These are phyloP conservation scores for Symphodus melops DNA, from an alignment of 2,113 vertebrate genomes.

Conservation along the genomic window DNA sequence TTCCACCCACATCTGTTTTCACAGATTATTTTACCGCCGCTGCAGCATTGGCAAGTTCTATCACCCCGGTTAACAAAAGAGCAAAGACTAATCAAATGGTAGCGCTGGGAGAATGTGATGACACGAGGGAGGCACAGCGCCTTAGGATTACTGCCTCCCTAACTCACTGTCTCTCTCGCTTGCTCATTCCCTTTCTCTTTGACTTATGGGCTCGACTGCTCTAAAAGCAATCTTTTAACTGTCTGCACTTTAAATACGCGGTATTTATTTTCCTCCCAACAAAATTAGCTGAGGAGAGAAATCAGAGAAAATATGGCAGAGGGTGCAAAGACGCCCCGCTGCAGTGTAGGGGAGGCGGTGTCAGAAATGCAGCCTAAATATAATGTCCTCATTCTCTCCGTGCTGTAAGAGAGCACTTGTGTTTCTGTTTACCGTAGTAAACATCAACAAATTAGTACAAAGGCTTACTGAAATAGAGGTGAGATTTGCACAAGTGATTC, in stretches of 20 bases:
- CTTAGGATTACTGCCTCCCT: slow-evolving; percentile 39
- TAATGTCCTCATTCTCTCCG: slow-evolving; percentile 31
- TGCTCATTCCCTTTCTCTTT: slow-evolving; percentile 5
- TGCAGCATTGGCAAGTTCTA: slow-evolving; percentile 59
- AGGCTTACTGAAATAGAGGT: background rate
- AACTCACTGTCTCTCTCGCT: slow-evolving; percentile 2
- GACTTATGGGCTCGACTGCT: slow-evolving; percentile 29
- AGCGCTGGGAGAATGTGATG: slow-evolving; percentile 34
- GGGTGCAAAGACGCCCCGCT: slow-evolving; percentile 51
- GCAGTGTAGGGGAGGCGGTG: slow-evolving; percentile 62
- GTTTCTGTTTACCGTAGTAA: background rate
- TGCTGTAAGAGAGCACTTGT: slow-evolving; percentile 4
- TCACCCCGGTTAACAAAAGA: slow-evolving; percentile 49
- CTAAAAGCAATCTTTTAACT: slow-evolving; percentile 26
- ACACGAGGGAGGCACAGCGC: slow-evolving; percentile 36
- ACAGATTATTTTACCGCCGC: slow-evolving; percentile 64
- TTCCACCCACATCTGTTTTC: slow-evolving; percentile 62
- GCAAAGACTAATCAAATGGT: slow-evolving; percentile 31
- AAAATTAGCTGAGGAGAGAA: slow-evolving; percentile 17
- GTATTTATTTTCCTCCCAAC: slow-evolving; percentile 15
- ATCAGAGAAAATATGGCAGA: background rate
- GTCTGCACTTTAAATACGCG: slow-evolving; percentile 22
- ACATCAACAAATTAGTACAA: background rate
- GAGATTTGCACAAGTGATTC: background rate
- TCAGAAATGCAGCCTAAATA: slow-evolving; percentile 39